phyloP scores from a whole-genome alignment of 2,113 vertebrate species.

The Cephalopholis sonnerati region DNA sequence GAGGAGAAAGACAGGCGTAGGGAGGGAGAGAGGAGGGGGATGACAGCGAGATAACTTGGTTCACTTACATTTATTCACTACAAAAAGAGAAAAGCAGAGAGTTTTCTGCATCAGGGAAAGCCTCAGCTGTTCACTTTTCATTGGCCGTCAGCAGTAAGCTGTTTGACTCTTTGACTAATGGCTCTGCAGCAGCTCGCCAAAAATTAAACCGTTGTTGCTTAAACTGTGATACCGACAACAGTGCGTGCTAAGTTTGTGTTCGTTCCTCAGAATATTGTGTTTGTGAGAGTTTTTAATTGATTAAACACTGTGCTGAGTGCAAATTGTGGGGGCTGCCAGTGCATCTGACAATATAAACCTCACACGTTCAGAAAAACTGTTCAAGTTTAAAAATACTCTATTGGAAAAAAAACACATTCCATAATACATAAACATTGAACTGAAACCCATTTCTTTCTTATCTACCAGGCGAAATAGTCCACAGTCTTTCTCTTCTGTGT shows the following conservation, averaged over 20 bases:
- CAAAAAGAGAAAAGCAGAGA: constrained; percentile 47
- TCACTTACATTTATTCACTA: constrained; percentile 77
- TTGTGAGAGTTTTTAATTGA: constrained; percentile 38
- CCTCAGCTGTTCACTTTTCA: constrained; percentile 49
- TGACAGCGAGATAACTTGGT: constrained; percentile 79
- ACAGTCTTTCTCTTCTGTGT: neutral
- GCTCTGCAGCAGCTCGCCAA: constrained; percentile 39
- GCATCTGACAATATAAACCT: constrained; percentile 17
- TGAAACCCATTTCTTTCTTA: neutral
- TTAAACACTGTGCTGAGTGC: constrained; percentile 25
- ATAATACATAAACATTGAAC: neutral
- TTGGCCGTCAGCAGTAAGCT: constrained; percentile 43
- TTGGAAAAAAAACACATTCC: neutral
- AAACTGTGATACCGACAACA: constrained; percentile 40
- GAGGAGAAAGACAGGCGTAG: constrained; percentile 66
- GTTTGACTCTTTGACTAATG: constrained; percentile 64
- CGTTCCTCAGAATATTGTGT: constrained; percentile 4
- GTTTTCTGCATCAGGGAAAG: constrained; percentile 55
- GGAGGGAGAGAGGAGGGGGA: constrained; percentile 52
- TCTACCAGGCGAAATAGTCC: constrained; percentile 5
- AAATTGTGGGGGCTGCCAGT: constrained; percentile 18
- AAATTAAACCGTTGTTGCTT: constrained; percentile 50
- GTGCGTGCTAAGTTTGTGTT: neutral
- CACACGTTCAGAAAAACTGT: neutral
- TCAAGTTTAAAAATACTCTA: neutral